Conservation (phyloP, 2,888 invertebrate species). For the Ochropleura plecta region DNA sequence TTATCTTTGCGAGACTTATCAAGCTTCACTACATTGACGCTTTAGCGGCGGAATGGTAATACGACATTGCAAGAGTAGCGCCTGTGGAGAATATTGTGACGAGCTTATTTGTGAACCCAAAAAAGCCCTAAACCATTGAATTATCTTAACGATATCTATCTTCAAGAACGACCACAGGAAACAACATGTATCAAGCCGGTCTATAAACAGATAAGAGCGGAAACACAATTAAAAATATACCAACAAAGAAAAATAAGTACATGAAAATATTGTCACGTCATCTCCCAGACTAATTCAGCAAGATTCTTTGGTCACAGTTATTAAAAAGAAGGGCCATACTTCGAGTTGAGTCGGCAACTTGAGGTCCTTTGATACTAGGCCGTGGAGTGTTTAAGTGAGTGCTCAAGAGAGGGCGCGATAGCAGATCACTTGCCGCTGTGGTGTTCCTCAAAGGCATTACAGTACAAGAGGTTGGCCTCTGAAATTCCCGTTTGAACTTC, state of each 20-base stretch:
- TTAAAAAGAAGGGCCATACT: conserved; percentile 68
- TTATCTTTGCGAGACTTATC: not conserved
- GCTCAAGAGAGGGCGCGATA: conserved; percentile 75
- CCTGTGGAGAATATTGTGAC: too few relatives aligned
- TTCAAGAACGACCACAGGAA: not conserved
- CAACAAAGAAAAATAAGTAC: conserved; percentile 36
- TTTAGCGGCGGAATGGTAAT: too few relatives aligned
- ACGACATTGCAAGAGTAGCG: too few relatives aligned
- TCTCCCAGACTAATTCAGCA: conserved; percentile 59
- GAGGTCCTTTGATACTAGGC: conserved; percentile 79
- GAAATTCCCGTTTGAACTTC: conserved; percentile 69
- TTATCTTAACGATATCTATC: not conserved
- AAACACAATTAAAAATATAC: conserved; percentile 11
- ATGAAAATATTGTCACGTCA: conserved; percentile 55
- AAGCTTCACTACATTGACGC: not conserved
- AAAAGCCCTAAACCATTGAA: not conserved
- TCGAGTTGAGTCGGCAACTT: conserved; percentile 69
- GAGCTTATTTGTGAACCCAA: not conserved
- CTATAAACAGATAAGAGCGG: not conserved
- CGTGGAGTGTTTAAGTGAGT: conserved; percentile 83
- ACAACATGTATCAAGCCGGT: not conserved
- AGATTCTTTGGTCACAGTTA: conserved; percentile 63
- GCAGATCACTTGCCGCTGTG: conserved; percentile 75
- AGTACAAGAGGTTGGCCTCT: conserved; percentile 58
- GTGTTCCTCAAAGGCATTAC: conserved; percentile 75